Conservation (phyloP, 1,140 invertebrate genomes). For the Lysiphlebus fabarum region DNA sequence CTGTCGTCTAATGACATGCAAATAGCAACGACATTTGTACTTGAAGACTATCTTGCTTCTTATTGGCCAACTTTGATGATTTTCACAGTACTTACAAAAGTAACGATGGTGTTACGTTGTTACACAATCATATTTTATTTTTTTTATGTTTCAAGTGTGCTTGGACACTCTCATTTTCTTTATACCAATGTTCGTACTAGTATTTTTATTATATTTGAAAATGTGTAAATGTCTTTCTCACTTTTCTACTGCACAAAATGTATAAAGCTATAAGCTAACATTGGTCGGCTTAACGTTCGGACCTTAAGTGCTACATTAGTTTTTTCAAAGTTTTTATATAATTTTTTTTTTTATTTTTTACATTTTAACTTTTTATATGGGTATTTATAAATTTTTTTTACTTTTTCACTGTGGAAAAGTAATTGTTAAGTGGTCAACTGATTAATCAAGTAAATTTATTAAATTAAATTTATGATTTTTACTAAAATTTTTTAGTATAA, state of each 20-base stretch:
- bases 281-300: not conserved
- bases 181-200: not conserved
- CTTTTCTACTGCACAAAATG: not conserved
- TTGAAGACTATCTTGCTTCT: not conserved
- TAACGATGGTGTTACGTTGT: conserved; percentile 1
- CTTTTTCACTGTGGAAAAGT: too few relatives aligned
- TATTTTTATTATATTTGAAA: conserved; percentile 1
- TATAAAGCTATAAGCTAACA: too few relatives aligned
- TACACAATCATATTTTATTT: too few relatives aligned
- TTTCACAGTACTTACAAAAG: too few relatives aligned
- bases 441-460: too few relatives aligned
- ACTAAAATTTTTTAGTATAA: too few relatives aligned
- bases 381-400: too few relatives aligned
- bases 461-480: too few relatives aligned
- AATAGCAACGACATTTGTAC: conserved; percentile 1
- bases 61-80: not conserved
- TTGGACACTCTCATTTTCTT: conserved; percentile 23
- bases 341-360: too few relatives aligned
- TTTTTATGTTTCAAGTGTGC: conserved; percentile 11
- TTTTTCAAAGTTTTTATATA: conserved; percentile 9
- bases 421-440: too few relatives aligned
- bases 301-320: conserved; percentile 1
- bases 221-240: conserved; percentile 11
- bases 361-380: too few relatives aligned
- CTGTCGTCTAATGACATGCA: not conserved